Evolutionary conservation across 1,140 invertebrate species (phyloP).

Genomic region (Cherax destructor): DNA sequence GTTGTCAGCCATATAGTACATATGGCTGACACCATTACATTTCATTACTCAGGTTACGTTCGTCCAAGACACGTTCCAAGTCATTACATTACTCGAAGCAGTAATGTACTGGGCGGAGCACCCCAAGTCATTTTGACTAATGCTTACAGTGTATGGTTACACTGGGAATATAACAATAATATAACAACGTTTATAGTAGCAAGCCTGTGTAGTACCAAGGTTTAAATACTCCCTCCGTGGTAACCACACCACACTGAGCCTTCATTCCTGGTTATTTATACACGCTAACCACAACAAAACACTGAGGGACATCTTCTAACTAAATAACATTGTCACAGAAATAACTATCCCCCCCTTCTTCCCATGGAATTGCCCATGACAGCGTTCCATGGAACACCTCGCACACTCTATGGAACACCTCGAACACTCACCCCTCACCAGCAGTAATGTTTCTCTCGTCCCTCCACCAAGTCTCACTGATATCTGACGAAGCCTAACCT

Average conservation of each 20-base stretch:
- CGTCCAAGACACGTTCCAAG: background rate
- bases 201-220: no score
- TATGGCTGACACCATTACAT: background rate
- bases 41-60: background rate
- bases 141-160: background rate
- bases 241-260: background rate
- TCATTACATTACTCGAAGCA: background rate
- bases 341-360: background rate
- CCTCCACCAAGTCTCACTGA: constrained; percentile 37
- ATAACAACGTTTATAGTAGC: no score
- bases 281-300: background rate
- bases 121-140: background rate
- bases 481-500: constrained; percentile 25
- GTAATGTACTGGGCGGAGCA: background rate
- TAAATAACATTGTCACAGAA: background rate
- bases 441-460: constrained; percentile 15
- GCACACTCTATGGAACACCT: no score
- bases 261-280: background rate
- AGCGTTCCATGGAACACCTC: no score
- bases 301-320: background rate
- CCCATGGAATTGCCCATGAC: no score
- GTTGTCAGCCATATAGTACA: no score
- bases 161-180: background rate
- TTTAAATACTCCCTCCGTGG: background rate
- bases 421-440: background rate